Percentiles rank a stretch among this genome's conserved stretches.
Conservation (phyloP, 2,797 vertebrate genomes). For the Neosalanx taihuensis region DNA sequence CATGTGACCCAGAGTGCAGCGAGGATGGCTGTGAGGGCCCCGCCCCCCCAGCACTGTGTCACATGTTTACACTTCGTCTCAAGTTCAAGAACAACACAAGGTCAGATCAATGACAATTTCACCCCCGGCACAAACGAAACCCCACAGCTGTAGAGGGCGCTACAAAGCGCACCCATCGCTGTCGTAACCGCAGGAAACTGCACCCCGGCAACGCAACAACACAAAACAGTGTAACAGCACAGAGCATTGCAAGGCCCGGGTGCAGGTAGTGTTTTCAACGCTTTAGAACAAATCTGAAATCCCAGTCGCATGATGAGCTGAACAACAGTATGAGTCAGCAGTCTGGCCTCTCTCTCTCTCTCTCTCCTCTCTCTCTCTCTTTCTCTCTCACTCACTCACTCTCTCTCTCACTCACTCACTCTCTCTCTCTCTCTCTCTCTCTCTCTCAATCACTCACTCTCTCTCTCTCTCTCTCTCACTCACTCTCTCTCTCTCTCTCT, state of each 20-base stretch:
- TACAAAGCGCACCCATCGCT: no score
- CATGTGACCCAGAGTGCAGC: constrained; percentile 90
- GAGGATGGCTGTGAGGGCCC: constrained; percentile 92
- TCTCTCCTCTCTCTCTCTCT: constrained; percentile 19
- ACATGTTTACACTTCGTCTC: constrained; percentile 90
- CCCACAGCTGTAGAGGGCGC: no score
- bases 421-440: neutral
- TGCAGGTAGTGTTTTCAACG: constrained; percentile 75
- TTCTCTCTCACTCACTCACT: neutral
- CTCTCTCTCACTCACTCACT: neutral
- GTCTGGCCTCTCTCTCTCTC: constrained; percentile 18
- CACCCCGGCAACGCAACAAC: no score
- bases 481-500: neutral
- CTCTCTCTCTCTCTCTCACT: no score
- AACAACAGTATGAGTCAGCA: constrained; percentile 11
- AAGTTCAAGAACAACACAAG: constrained; percentile 94
- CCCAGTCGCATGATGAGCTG: constrained; percentile 17
- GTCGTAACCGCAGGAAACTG: no score
- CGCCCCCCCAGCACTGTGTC: constrained; percentile 87
- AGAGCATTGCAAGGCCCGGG: constrained; percentile 43
- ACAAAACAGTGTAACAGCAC: no score
- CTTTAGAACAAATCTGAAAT: neutral
- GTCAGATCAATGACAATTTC: constrained; percentile 59
- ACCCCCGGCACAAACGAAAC: neutral
- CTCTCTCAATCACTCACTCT: neutral